Evolutionary conservation across 2,797 vertebrate genomes (phyloP).

Genomic region (Varecia variegata): DNA sequence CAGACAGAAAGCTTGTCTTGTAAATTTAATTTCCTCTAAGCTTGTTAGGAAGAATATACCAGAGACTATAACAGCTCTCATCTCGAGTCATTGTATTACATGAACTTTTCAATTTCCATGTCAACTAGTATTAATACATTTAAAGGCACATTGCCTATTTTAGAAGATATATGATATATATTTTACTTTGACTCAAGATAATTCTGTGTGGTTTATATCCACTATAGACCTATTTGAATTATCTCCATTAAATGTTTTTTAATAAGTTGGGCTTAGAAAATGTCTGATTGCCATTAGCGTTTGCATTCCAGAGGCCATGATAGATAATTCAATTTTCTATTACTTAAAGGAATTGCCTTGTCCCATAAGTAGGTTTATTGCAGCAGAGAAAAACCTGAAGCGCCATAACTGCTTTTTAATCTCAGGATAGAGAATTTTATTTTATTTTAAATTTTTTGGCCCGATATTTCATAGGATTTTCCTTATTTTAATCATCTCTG

Average conservation of each 20-base stretch:
- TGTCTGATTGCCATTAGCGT: conserved; percentile 2
- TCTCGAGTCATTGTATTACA: conserved; percentile 59
- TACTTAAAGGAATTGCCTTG: conserved; percentile 49
- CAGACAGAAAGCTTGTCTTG: conserved; percentile 61
- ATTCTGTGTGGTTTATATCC: not conserved
- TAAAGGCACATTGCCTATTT: conserved; percentile 35
- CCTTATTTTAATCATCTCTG: not conserved
- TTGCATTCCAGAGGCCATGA: not conserved
- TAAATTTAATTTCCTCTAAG: conserved; percentile 77
- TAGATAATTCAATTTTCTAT: conserved; percentile 42
- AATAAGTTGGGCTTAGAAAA: not conserved
- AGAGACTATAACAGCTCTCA: conserved; percentile 56
- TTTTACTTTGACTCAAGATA: conserved; percentile 11
- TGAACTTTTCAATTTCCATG: conserved; percentile 60
- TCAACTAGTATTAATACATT: conserved; percentile 48
- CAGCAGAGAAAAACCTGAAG: not conserved
- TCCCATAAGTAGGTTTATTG: not conserved
- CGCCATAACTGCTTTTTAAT: not conserved
- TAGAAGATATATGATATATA: not conserved
- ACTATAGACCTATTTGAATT: not conserved
- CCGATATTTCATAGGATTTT: not conserved
- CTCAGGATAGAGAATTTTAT: not conserved
- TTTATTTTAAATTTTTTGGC: not conserved
- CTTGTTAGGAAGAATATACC: conserved; percentile 65
- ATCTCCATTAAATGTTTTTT: not conserved